These are phyloP conservation scores for Momotus momota DNA, from an alignment of 2,797 vertebrate species.

Conservation along the genomic window DNA sequence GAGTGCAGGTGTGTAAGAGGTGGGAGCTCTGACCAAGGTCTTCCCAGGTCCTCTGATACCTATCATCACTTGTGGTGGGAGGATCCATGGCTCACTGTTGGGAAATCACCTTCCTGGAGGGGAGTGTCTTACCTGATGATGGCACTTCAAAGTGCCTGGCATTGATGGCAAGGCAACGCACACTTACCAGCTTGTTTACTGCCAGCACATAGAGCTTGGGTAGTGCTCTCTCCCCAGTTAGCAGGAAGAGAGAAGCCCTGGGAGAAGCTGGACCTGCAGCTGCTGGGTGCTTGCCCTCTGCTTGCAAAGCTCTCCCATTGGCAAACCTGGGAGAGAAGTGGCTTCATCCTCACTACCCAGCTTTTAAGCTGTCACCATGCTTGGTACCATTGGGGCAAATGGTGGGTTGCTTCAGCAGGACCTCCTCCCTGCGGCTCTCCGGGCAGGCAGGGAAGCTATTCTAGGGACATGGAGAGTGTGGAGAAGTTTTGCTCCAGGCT, in stretches of 20 bases:
- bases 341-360: fast-evolving
- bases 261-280: not conserved
- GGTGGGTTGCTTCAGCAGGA: not conserved
- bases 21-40: not conserved
- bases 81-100: fast-evolving
- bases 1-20: not conserved
- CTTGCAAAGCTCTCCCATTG: not conserved
- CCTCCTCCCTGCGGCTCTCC: fast-evolving
- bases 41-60: not conserved
- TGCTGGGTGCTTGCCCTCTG: not conserved
- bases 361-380: not conserved
- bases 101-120: not conserved
- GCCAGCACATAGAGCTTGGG: not conserved
- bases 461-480: fast-evolving
- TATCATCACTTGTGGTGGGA: not conserved
- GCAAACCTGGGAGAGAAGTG: not conserved
- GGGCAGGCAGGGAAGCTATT: not conserved
- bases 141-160: not conserved
- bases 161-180: not conserved
- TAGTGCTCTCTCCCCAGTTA: not conserved
- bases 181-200: not conserved
- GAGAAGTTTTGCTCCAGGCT: not conserved
- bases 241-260: not conserved
- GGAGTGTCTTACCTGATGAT: not conserved
- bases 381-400: not conserved